Conservation (phyloP, 2,797 vertebrate genomes). For the Ficedula albicollis region DNA sequence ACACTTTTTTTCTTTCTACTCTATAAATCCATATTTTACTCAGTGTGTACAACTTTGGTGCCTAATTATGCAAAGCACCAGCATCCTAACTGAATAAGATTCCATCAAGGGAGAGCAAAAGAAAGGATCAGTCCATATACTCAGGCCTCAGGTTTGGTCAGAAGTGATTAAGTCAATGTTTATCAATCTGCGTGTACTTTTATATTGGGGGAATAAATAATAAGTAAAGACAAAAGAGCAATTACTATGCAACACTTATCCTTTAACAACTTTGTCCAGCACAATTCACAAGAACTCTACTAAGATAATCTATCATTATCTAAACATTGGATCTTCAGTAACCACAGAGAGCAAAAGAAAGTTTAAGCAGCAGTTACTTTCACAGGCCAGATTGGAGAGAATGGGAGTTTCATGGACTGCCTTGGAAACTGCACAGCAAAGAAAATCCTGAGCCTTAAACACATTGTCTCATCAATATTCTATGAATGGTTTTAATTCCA, state of each 20-base stretch:
- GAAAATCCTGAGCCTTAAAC: neutral
- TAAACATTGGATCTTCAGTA: neutral
- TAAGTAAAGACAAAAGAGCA: neutral
- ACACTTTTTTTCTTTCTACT: neutral
- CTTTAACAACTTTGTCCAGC: neutral
- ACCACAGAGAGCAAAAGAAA: neutral
- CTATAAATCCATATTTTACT: neutral
- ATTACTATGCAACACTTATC: accelerated
- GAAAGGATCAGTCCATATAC: neutral
- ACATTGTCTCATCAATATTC: neutral
- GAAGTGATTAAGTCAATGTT: neutral
- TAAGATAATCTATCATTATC: neutral
- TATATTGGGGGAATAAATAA: neutral
- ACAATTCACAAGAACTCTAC: neutral
- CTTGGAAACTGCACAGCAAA: neutral
- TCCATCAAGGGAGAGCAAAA: neutral
- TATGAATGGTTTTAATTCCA: neutral
- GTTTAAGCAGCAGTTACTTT: neutral
- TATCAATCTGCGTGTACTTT: neutral
- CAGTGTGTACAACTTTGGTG: no score
- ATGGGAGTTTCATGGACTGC: neutral
- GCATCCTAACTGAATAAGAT: neutral
- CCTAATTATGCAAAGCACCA: neutral
- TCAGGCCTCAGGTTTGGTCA: neutral
- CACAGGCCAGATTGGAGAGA: neutral